Evolutionary conservation across 2,113 vertebrate genomes (phyloP).

Genomic region (Nothobranchius kuhntae): DNA sequence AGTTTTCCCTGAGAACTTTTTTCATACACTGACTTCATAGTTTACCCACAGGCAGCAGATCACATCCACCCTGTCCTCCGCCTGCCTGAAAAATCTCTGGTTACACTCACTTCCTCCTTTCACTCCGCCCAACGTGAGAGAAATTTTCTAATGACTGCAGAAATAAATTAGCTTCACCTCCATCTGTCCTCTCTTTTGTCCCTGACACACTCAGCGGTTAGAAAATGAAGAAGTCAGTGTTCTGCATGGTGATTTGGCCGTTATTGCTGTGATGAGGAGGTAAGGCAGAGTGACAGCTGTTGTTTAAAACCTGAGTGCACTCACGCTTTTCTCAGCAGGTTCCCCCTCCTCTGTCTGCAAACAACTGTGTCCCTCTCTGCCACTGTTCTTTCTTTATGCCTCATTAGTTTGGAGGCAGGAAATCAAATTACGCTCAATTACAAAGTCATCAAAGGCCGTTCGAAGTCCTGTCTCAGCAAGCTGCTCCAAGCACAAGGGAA

Average conservation of each 20-base stretch:
- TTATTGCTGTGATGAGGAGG: conserved; percentile 53
- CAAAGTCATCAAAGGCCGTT: conserved; percentile 77
- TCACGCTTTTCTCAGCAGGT: conserved; percentile 25
- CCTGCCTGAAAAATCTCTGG: conserved; percentile 4
- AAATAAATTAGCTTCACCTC: conserved; percentile 68
- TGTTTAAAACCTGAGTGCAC: conserved; percentile 51
- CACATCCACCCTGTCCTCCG: conserved; percentile 7
- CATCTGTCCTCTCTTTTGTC: conserved; percentile 55
- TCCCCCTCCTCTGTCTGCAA: conserved; percentile 30
- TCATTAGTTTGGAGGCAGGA: conserved; percentile 80
- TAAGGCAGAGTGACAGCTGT: conserved; percentile 53
- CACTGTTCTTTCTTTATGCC: conserved; percentile 62
- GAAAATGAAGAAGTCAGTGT: conserved; percentile 27
- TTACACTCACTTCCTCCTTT: conserved; percentile 17
- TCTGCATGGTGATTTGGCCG: conserved; percentile 60
- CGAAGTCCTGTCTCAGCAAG: conserved; percentile 76
- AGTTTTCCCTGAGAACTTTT: conserved; percentile 19
- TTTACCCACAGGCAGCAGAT: conserved; percentile 11
- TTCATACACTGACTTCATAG: conserved; percentile 9
- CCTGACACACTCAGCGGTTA: conserved; percentile 31
- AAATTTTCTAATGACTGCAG: conserved; percentile 47
- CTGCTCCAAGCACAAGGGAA: conserved; percentile 21
- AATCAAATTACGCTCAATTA: conserved; percentile 82
- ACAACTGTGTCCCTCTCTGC: conserved; percentile 53
- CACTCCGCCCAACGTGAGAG: conserved; percentile 25